Evolutionary conservation across 2,797 vertebrate genomes (phyloP).

Genomic region (Brachyalestes nurse): DNA sequence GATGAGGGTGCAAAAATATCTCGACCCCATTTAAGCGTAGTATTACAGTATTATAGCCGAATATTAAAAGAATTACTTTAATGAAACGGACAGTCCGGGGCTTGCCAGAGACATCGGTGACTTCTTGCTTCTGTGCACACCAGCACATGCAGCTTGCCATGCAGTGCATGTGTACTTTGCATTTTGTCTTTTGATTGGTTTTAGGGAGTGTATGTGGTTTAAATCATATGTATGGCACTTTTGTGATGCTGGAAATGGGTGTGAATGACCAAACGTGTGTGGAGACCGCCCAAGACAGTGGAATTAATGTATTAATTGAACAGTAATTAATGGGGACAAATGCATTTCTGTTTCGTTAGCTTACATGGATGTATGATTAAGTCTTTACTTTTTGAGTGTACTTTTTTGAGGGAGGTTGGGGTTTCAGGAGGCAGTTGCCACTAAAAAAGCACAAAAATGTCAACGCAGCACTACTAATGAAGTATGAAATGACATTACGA

Average conservation of each 20-base stretch:
- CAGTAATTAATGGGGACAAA: background rate
- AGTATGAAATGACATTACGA: slow-evolving; percentile 21
- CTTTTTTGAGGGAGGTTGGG: background rate
- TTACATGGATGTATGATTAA: background rate
- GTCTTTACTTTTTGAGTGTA: slow-evolving; percentile 35
- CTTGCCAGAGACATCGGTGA: slow-evolving; percentile 49
- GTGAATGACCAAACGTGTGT: background rate
- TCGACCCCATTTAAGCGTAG: background rate
- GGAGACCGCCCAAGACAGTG: background rate
- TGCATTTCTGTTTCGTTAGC: background rate
- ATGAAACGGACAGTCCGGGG: slow-evolving; percentile 39
- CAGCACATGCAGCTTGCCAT: slow-evolving; percentile 39
- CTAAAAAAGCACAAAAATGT: slow-evolving; percentile 40
- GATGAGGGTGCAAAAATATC: slow-evolving; percentile 38
- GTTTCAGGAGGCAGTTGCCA: slow-evolving; percentile 3
- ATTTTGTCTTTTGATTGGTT: slow-evolving; percentile 35
- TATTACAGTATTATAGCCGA: slow-evolving; percentile 41
- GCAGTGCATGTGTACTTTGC: slow-evolving; percentile 52
- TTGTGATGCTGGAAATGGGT: background rate
- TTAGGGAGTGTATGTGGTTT: slow-evolving; percentile 2
- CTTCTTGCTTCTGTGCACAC: slow-evolving; percentile 34
- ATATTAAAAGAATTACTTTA: slow-evolving; percentile 54
- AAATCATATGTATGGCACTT: slow-evolving; percentile 5
- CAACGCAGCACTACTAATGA: slow-evolving; percentile 14
- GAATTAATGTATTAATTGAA: no score